Conservation (phyloP, 2,888 invertebrate species). For the Steromphala cineraria region DNA sequence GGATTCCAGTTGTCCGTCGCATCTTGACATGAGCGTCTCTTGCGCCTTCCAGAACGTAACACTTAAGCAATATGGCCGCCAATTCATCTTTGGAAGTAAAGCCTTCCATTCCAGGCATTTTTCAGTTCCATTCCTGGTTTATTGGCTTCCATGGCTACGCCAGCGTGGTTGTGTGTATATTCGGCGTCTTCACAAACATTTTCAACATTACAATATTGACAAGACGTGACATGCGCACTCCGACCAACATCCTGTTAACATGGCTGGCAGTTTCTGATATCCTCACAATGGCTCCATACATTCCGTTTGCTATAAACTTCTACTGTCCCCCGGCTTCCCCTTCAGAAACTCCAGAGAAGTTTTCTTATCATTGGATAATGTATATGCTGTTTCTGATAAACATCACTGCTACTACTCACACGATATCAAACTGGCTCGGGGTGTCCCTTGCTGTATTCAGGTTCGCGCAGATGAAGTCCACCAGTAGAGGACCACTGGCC, state of each 20-base stretch:
- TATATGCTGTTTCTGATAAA: slow-evolving; percentile 85
- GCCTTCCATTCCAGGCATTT: neutral
- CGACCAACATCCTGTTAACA: slow-evolving; percentile 93
- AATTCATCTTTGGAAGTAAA: slow-evolving; percentile 27
- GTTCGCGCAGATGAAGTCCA: slow-evolving; percentile 78
- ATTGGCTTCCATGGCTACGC: slow-evolving; percentile 86
- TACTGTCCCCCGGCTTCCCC: slow-evolving; percentile 59
- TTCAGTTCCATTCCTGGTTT: slow-evolving; percentile 54
- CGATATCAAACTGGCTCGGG: slow-evolving; percentile 94
- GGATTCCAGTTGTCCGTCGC: too few relatives aligned
- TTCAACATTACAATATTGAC: slow-evolving; percentile 91
- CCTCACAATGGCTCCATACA: slow-evolving; percentile 91
- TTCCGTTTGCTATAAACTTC: slow-evolving; percentile 88
- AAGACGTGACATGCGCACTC: slow-evolving; percentile 89
- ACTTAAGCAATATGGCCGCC: slow-evolving; percentile 18
- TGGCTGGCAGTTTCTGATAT: slow-evolving; percentile 90
- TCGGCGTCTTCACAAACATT: slow-evolving; percentile 92
- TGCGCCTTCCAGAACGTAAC: too few relatives aligned
- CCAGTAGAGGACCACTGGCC: slow-evolving; percentile 57
- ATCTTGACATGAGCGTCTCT: too few relatives aligned
- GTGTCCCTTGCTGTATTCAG: slow-evolving; percentile 94
- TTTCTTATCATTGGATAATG: slow-evolving; percentile 72
- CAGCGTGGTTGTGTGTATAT: slow-evolving; percentile 89
- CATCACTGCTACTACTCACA: slow-evolving; percentile 91
- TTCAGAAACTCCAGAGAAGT: slow-evolving; percentile 53